Evolutionary conservation across 1,140 invertebrate species (phyloP).

Genomic region (Aphaenogaster rudis): DNA sequence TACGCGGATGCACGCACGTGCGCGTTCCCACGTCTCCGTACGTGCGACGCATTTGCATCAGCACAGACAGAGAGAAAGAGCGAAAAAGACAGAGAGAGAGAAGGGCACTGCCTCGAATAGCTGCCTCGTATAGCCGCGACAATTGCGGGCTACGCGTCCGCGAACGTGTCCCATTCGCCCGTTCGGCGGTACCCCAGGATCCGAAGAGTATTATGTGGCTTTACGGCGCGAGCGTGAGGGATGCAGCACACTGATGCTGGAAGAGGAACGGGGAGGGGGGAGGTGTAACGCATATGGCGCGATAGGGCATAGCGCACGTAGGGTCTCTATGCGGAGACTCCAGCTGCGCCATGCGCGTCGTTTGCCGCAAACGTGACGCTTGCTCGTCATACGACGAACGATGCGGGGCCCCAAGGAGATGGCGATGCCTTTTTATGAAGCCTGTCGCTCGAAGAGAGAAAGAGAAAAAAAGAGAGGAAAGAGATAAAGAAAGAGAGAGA

Average conservation of each 20-base stretch:
- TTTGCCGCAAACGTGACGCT: conserved; percentile 84
- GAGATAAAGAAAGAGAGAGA: conserved; percentile 20
- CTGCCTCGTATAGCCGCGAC: conserved; percentile 73
- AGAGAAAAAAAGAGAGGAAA: not conserved
- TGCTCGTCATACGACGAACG: conserved; percentile 74
- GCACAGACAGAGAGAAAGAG: not conserved
- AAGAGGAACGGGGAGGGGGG: not conserved
- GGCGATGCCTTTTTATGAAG: conserved; percentile 77
- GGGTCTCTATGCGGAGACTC: conserved; percentile 80
- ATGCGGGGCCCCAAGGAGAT: conserved; percentile 37
- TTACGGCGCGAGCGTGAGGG: conserved; percentile 67
- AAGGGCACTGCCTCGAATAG: conserved; percentile 27
- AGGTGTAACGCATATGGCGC: conserved; percentile 74
- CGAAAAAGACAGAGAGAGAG: not conserved
- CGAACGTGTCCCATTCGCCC: conserved; percentile 77
- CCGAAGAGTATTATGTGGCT: conserved; percentile 78
- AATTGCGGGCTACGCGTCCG: conserved; percentile 77
- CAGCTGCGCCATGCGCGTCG: conserved; percentile 84
- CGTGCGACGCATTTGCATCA: conserved; percentile 50
- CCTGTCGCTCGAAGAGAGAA: conserved; percentile 18
- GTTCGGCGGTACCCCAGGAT: conserved; percentile 74
- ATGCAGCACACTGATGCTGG: conserved; percentile 36
- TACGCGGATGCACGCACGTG: conserved; percentile 43
- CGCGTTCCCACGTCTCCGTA: conserved; percentile 59
- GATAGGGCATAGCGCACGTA: conserved; percentile 79